Conservation (phyloP, 2,113 vertebrate species). For the Ophthalmolycus amberensis region DNA sequence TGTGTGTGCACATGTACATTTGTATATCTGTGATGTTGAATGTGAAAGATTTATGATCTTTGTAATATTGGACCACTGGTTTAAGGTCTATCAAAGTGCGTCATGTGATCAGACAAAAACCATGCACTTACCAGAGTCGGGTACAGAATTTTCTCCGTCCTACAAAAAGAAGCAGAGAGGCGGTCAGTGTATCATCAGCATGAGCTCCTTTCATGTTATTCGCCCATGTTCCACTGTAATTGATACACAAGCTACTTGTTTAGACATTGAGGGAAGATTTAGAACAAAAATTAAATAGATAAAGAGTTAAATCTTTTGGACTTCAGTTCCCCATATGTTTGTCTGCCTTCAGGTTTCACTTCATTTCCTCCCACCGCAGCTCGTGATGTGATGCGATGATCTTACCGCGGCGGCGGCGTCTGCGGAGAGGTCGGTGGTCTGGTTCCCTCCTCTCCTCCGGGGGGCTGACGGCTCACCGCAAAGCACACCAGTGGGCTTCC, state of each 20-base stretch:
- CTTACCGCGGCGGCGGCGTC: constrained; percentile 67
- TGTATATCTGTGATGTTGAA: neutral
- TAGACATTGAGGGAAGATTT: neutral
- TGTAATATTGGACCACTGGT: neutral
- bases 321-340: neutral
- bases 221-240: neutral
- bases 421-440: constrained; percentile 54
- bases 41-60: neutral
- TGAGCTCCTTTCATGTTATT: neutral
- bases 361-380: constrained; percentile 9
- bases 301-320: neutral
- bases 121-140: constrained; percentile 69
- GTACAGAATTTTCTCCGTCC: constrained; percentile 73
- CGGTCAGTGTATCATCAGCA: neutral
- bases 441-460: constrained; percentile 79
- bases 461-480: constrained; percentile 85
- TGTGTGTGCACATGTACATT: neutral
- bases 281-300: neutral
- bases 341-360: constrained; percentile 27
- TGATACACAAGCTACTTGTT: neutral
- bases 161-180: constrained; percentile 45
- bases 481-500: constrained; percentile 84
- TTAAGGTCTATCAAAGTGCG: neutral
- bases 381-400: neutral
- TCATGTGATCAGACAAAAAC: neutral